Base-by-base conservation (phyloP, 2,113 vertebrate genomes). In the Ptychochromis oligacanthus region DNA sequence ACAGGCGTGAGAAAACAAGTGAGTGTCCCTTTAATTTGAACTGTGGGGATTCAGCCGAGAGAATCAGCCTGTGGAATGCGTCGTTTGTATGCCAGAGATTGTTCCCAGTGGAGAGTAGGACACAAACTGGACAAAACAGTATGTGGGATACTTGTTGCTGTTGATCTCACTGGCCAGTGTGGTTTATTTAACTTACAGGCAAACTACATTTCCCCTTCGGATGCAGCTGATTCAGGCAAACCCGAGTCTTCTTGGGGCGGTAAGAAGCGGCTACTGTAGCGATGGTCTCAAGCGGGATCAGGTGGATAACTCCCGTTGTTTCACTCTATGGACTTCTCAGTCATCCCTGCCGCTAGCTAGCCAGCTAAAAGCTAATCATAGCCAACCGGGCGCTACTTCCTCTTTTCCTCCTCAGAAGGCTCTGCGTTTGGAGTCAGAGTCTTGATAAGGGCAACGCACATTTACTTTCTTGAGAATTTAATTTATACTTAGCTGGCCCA, bases 21-120 rank as follows among this genome's bases (percentile, higher is more conserved):
- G 89, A 84, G 91, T 95, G 91, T 87, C 91, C 93, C 95, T 96
- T 96, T 96, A 96, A 96, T 82, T 80, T 59, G 90, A 81, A 78
- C 83, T 77, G 93, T 70, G 82, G 92, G 87, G 93, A 93, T 86
- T 89, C 87, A 88, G 28, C 28, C 28, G 28, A 31, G 28, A 31
- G 28, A 31, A 31, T 31, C 28, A 31, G 93, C 81, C 93, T 92
- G 93, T 87, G 95, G 95, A 95, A 95, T 95, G 95, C 92, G 90
- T 81, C 83, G 93, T 89, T 87, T 90, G 92, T 93, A 74, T 91
- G 93, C 92, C 92, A 92, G 85, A 93, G 91, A 92, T 93, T 93
- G 93, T 93, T 95, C 94, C 92, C 92, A 86, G 85, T 72, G 83
- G 79, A 88, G 89, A 86, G 78, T 3, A 82, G 86, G 77, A 90